Conservation (phyloP, 2,888 invertebrate species). For the Embidobia sp. region DNA sequence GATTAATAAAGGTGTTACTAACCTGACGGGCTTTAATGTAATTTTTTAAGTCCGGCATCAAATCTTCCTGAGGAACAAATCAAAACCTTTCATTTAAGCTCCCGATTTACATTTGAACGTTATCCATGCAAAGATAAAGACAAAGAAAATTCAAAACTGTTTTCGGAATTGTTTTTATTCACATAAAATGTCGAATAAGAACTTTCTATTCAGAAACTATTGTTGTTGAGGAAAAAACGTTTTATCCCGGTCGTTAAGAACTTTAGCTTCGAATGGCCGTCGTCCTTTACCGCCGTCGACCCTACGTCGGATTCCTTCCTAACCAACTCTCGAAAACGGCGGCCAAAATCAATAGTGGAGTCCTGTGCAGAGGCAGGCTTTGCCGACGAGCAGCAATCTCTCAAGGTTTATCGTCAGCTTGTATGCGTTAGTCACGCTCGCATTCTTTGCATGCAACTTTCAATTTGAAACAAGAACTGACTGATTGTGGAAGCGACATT, state of each 20-base stretch:
- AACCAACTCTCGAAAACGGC: constrained; percentile 67
- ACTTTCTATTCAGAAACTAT: too few relatives aligned
- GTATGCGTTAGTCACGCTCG: background rate
- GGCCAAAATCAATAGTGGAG: constrained; percentile 67
- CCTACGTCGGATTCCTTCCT: constrained; percentile 66
- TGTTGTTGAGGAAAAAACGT: too few relatives aligned
- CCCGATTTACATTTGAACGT: too few relatives aligned
- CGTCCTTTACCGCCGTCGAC: constrained; percentile 45
- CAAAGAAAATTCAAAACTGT: too few relatives aligned
- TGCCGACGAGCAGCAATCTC: constrained; percentile 48
- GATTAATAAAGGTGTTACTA: constrained; percentile 73
- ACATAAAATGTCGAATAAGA: too few relatives aligned
- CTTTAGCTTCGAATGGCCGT: constrained; percentile 23
- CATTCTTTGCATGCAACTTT: constrained; percentile 11
- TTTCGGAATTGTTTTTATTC: too few relatives aligned
- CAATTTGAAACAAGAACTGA: background rate
- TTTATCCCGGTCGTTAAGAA: background rate
- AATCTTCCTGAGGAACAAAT: constrained; percentile 77
- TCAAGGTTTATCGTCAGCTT: background rate
- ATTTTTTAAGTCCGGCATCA: constrained; percentile 77
- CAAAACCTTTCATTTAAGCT: constrained; percentile 77
- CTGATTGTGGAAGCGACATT: constrained; percentile 34
- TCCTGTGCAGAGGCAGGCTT: constrained; percentile 36
- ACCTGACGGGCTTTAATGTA: constrained; percentile 76
- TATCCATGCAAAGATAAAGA: too few relatives aligned